Percentiles rank a stretch among this genome's conserved stretches.
Evolutionary conservation across 2,888 invertebrate species (phyloP).

Genomic region (Drosophila mayaguana): DNA sequence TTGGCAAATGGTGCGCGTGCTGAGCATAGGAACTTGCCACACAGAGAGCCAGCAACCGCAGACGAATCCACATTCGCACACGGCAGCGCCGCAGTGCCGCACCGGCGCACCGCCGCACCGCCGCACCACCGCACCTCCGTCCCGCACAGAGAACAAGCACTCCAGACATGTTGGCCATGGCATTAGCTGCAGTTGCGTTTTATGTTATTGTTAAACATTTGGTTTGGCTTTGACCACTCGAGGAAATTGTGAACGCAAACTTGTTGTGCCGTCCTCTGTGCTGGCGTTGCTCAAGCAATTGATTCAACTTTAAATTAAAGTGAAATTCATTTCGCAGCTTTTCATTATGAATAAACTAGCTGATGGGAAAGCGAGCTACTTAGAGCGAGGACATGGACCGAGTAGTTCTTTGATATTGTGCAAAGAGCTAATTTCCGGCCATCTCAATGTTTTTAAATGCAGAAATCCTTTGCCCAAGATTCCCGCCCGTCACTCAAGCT

Average conservation of each 20-base stretch:
- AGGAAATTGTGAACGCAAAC: slow-evolving; percentile 27
- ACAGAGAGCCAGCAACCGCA: slow-evolving; percentile 18
- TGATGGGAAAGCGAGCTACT: background rate
- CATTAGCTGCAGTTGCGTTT: slow-evolving; percentile 36
- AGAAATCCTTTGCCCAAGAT: slow-evolving; percentile 35
- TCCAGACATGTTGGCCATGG: slow-evolving; percentile 13
- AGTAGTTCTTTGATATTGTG: slow-evolving; percentile 39
- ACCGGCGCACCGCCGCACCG: background rate
- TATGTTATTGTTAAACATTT: slow-evolving; percentile 44
- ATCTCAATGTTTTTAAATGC: slow-evolving; percentile 21
- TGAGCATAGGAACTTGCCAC: slow-evolving; percentile 9
- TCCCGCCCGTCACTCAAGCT: slow-evolving; percentile 24
- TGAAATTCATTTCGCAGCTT: slow-evolving; percentile 28
- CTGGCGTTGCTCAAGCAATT: slow-evolving; percentile 17
- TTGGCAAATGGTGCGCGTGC: slow-evolving; percentile 55
- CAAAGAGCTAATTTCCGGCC: slow-evolving; percentile 58
- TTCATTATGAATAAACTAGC: background rate
- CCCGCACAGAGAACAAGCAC: background rate
- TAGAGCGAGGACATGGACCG: slow-evolving; percentile 22
- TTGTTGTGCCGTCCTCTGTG: slow-evolving; percentile 29
- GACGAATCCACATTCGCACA: slow-evolving; percentile 10
- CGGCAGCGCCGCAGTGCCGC: background rate
- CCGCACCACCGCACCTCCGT: background rate
- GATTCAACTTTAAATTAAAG: slow-evolving; percentile 45
- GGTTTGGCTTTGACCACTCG: slow-evolving; percentile 38